Evolutionary conservation across 1,140 invertebrate genomes (phyloP).

Genomic region (Mycetomoellerius zeteki): DNA sequence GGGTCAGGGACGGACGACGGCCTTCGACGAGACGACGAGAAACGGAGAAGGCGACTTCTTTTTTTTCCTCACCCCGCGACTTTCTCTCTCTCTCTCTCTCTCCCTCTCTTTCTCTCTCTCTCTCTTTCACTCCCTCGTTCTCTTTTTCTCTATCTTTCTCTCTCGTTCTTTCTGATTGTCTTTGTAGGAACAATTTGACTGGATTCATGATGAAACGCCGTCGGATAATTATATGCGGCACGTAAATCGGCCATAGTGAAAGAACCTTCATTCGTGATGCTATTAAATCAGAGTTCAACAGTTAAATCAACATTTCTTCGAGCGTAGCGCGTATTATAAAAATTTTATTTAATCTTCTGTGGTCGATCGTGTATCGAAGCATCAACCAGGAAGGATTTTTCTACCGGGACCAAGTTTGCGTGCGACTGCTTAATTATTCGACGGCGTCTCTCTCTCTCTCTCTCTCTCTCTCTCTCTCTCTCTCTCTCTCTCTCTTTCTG

Average conservation of each 20-base stretch:
- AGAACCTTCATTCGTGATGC: conserved; percentile 24
- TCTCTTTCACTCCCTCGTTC: conserved; percentile 25
- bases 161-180: conserved; percentile 30
- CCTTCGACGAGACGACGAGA: conserved; percentile 75
- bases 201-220: conserved; percentile 32
- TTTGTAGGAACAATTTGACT: conserved; percentile 43
- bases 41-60: conserved; percentile 69
- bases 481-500: conserved; percentile 15
- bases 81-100: not conserved
- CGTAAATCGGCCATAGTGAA: not conserved
- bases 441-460: not conserved
- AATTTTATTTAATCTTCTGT: conserved; percentile 1
- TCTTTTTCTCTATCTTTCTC: conserved; percentile 49
- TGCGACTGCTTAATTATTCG: conserved; percentile 30
- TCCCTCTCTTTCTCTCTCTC: conserved; percentile 13
- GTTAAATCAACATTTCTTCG: not conserved
- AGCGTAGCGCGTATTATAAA: not conserved
- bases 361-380: not conserved
- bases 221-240: conserved; percentile 27
- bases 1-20: conserved; percentile 86
- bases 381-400: conserved; percentile 28
- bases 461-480: not conserved
- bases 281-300: not conserved
- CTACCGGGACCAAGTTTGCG: not conserved
- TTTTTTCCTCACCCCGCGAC: conserved; percentile 45